phyloP scores from a whole-genome alignment of 2,113 vertebrate species.

The Galeopterus variegatus region DNA sequence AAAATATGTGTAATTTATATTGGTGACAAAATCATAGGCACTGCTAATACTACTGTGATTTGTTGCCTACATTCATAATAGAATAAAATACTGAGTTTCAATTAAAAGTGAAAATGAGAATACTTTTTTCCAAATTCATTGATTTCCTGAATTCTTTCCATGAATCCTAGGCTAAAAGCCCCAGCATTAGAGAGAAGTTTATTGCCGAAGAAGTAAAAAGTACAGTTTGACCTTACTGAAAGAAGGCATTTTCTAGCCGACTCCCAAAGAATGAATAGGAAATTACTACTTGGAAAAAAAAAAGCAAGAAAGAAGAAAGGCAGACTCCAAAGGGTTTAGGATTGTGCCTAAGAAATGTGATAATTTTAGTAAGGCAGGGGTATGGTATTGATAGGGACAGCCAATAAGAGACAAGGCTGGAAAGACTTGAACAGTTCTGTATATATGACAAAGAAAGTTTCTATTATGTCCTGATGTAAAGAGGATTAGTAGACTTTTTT shows the following conservation, averaged over 20 bases:
- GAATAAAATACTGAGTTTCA: conserved; percentile 6
- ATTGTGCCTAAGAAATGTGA: not conserved
- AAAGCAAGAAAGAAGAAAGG: not conserved
- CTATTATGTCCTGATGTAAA: not conserved
- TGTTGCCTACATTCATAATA: not conserved
- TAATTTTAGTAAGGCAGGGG: not conserved
- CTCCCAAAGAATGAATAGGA: not conserved
- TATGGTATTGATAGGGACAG: not conserved
- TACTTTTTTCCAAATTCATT: not conserved
- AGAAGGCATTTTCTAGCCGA: not conserved
- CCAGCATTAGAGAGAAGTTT: not conserved
- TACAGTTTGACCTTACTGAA: not conserved
- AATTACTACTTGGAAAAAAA: conserved; percentile 25
- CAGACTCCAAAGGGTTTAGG: not conserved
- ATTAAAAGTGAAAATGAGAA: not conserved
- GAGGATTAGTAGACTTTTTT: not conserved
- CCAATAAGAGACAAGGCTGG: not conserved
- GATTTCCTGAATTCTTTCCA: not conserved
- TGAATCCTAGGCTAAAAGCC: not conserved
- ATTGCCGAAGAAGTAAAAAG: not conserved
- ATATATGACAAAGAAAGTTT: not conserved
- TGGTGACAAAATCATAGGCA: not conserved
- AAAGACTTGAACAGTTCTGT: not conserved
- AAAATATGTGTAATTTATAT: not conserved
- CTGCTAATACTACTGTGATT: not conserved